phyloP scores from a whole-genome alignment of 2,797 vertebrate species.

The Channallabes apus region DNA sequence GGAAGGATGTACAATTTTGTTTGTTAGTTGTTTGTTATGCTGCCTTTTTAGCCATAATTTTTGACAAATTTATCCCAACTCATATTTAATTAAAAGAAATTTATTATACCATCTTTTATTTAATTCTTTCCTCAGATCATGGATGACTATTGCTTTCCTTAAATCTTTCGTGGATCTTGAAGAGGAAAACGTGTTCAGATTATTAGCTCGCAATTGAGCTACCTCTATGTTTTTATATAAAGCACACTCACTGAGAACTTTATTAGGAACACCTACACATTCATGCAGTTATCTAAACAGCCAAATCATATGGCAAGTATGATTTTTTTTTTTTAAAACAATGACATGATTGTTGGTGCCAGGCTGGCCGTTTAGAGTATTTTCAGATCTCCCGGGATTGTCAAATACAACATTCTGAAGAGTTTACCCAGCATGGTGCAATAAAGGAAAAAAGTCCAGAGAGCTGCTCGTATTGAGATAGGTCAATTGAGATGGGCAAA shows the following conservation, averaged over 20 bases:
- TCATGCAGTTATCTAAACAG: background rate
- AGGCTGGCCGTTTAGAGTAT: background rate
- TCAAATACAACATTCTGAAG: background rate
- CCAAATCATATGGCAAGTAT: background rate
- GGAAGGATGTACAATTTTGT: background rate
- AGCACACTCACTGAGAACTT: constrained; percentile 3
- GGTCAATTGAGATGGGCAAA: background rate
- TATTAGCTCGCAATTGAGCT: background rate
- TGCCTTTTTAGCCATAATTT: background rate
- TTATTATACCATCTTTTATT: background rate
- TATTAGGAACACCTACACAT: background rate
- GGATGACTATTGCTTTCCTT: background rate
- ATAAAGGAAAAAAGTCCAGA: background rate
- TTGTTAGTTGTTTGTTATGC: background rate
- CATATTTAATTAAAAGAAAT: background rate
- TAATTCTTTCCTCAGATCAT: background rate
- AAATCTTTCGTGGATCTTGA: background rate
- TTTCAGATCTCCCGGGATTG: background rate
- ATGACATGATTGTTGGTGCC: background rate
- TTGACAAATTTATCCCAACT: background rate
- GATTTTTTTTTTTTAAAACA: background rate
- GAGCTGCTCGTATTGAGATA: background rate
- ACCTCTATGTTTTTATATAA: background rate
- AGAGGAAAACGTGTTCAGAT: background rate
- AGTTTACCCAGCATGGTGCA: background rate